Conservation (phyloP, 2,888 invertebrate genomes). For the Lasioglossum marginatum region DNA sequence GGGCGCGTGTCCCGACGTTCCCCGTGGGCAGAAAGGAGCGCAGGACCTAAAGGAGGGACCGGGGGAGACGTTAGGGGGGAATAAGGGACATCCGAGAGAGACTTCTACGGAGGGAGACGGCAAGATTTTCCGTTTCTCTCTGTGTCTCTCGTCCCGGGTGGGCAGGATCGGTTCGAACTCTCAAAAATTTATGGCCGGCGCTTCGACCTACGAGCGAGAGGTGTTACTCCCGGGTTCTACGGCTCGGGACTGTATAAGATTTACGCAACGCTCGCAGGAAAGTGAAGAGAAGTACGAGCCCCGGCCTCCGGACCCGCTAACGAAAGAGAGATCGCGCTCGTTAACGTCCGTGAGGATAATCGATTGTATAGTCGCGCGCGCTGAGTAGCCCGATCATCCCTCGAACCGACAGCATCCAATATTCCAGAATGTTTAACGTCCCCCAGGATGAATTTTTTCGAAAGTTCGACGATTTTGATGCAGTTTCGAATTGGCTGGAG, state of each 20-base stretch:
- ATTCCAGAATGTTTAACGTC: neutral
- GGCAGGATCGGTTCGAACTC: conserved; percentile 76
- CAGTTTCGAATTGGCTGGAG: neutral
- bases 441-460: neutral
- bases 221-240: conserved; percentile 74
- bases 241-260: conserved; percentile 68
- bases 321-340: conserved; percentile 74
- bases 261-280: conserved; percentile 69
- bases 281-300: conserved; percentile 57
- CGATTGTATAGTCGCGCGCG: conserved; percentile 60
- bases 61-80: conserved; percentile 51
- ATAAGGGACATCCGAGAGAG: conserved; percentile 71
- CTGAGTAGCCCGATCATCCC: conserved; percentile 34
- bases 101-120: conserved; percentile 68
- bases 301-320: conserved; percentile 59
- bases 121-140: conserved; percentile 67
- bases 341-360: conserved; percentile 71
- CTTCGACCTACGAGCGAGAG: conserved; percentile 76
- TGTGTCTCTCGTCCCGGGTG: conserved; percentile 75
- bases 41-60: neutral
- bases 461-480: neutral
- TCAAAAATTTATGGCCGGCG: conserved; percentile 82
- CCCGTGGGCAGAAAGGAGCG: conserved; percentile 47
- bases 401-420: neutral
- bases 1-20: conserved; percentile 55